phyloP scores from a whole-genome alignment of 1,140 invertebrate species.

The Babylonia areolata region DNA sequence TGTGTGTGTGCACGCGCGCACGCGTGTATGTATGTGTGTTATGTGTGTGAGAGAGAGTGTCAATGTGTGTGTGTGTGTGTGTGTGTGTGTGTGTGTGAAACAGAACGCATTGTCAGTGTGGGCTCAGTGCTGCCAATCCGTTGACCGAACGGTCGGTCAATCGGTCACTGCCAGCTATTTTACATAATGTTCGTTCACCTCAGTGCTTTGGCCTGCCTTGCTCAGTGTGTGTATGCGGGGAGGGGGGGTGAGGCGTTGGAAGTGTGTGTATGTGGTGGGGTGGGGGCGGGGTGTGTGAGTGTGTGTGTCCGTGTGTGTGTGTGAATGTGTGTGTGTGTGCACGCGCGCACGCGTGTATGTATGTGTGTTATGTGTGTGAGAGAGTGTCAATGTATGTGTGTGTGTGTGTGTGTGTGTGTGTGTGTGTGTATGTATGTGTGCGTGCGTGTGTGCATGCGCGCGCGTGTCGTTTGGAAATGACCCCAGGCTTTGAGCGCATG shows the following conservation, averaged over 20 bases:
- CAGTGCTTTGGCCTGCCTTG: too few relatives aligned
- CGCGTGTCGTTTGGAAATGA: too few relatives aligned
- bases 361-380: neutral
- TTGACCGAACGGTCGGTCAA: too few relatives aligned
- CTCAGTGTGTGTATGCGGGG: too few relatives aligned
- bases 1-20: neutral
- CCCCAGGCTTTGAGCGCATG: too few relatives aligned
- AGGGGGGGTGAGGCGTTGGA: too few relatives aligned
- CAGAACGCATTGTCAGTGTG: too few relatives aligned
- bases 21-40: neutral
- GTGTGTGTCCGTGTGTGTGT: neutral
- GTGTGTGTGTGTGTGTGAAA: slow-evolving; percentile 4
- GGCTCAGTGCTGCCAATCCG: neutral
- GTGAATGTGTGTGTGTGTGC: slow-evolving; percentile 3
- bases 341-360: neutral
- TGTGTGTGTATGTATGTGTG: slow-evolving; percentile 7
- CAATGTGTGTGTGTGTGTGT: slow-evolving; percentile 9
- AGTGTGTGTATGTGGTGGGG: slow-evolving; percentile 18
- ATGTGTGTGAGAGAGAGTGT: too few relatives aligned
- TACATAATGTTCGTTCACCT: too few relatives aligned
- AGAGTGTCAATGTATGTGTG: neutral
- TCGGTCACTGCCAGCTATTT: too few relatives aligned
- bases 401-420: slow-evolving; percentile 9
- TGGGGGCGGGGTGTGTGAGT: neutral
- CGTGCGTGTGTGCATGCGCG: slow-evolving; percentile 6